These are phyloP conservation scores for Pectinophora gossypiella DNA, from an alignment of 1,140 invertebrate genomes.

Conservation along the genomic window DNA sequence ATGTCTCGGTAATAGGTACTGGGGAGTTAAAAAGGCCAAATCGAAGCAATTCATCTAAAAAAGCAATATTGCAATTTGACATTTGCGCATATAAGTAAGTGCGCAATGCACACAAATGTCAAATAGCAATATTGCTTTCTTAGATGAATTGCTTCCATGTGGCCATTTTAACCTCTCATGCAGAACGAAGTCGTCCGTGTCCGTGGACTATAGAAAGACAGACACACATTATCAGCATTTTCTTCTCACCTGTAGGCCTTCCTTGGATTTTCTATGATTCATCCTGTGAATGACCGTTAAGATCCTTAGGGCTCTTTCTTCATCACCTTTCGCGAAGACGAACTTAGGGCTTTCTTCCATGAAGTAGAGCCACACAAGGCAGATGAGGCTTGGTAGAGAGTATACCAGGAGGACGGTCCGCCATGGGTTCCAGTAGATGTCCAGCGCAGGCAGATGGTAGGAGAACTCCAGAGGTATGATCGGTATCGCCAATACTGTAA, in stretches of 20 bases:
- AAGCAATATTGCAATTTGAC: not conserved
- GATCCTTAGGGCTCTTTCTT: slow-evolving; percentile 29
- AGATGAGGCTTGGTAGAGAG: slow-evolving; percentile 32
- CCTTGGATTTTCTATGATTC: slow-evolving; percentile 9
- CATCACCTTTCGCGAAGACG: slow-evolving; percentile 30
- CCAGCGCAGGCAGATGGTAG: slow-evolving; percentile 32
- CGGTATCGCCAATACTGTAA: slow-evolving; percentile 49
- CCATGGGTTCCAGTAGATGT: slow-evolving; percentile 57
- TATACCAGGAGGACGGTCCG: slow-evolving; percentile 41
- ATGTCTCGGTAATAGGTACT: no score
- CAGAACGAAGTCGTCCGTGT: no score
- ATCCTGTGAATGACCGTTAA: slow-evolving; percentile 35
- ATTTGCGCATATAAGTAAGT: not conserved
- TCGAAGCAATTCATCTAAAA: not conserved
- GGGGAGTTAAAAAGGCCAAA: no score
- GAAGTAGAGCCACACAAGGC: slow-evolving; percentile 25
- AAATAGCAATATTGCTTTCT: no score
- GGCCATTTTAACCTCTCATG: no score
- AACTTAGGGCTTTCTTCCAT: slow-evolving; percentile 57
- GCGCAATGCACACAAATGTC: no score
- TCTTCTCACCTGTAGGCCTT: slow-evolving; percentile 30
- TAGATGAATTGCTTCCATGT: no score
- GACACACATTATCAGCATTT: not conserved
- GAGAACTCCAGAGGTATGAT: slow-evolving; percentile 47
- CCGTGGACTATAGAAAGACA: no score